Percentiles rank a stretch among this genome's conserved stretches.
phyloP scores from a whole-genome alignment of 2,113 vertebrate genomes.

The Euleptes europaea region DNA sequence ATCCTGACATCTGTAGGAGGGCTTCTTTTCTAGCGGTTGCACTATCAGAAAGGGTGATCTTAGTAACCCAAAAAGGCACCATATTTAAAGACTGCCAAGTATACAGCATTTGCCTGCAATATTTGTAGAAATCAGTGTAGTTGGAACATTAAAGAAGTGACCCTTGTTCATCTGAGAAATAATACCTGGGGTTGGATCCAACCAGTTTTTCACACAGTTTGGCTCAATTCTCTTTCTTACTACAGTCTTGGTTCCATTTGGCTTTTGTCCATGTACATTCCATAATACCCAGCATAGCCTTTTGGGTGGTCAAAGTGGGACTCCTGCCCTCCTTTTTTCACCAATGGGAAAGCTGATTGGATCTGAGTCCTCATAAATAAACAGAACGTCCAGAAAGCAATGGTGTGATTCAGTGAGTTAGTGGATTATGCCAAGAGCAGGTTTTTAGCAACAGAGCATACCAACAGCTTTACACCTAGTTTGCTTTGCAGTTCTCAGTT shows the following conservation, averaged over 20 bases:
- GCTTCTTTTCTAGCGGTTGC: constrained; percentile 52
- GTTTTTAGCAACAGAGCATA: accelerated
- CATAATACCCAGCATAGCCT: too few species aligned
- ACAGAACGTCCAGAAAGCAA: neutral
- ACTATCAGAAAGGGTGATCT: constrained; percentile 36
- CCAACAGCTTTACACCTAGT: neutral
- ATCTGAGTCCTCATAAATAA: neutral
- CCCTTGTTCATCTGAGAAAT: neutral
- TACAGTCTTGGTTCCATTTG: too few species aligned
- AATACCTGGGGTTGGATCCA: neutral
- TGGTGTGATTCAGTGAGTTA: neutral
- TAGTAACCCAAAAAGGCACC: neutral
- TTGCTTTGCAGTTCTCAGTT: neutral
- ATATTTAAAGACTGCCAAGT: constrained; percentile 32
- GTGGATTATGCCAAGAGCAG: accelerated
- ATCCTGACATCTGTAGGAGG: constrained; percentile 54
- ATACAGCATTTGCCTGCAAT: neutral
- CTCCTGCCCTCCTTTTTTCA: too few species aligned
- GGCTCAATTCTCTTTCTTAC: too few species aligned
- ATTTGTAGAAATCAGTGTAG: neutral
- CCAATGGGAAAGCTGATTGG: too few species aligned
- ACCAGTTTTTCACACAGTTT: too few species aligned
- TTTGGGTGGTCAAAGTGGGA: too few species aligned
- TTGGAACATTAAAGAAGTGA: constrained; percentile 20
- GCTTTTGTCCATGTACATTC: too few species aligned